Conservation (phyloP, 2,797 vertebrate genomes). For the Carduelis carduelis region DNA sequence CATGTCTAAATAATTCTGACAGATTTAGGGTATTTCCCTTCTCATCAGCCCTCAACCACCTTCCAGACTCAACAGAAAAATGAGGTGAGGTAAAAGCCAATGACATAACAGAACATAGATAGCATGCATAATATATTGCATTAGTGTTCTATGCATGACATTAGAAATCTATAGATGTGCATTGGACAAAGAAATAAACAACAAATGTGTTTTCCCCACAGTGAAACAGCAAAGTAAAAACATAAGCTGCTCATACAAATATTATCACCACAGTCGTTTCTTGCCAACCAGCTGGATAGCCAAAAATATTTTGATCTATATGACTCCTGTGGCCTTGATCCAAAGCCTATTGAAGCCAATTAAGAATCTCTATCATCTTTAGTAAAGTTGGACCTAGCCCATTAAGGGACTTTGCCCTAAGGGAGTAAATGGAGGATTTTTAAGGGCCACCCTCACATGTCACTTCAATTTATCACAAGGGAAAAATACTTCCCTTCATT, state of each 20-base stretch:
- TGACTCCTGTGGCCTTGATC: neutral
- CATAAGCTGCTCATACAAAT: neutral
- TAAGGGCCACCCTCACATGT: neutral
- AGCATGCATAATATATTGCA: constrained; percentile 50
- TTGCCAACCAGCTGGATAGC: neutral
- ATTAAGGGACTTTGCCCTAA: neutral
- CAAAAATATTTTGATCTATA: neutral
- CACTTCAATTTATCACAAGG: constrained; percentile 13
- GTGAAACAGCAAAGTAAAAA: neutral
- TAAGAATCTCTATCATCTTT: neutral
- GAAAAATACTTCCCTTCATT: constrained; percentile 15
- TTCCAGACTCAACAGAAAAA: constrained; percentile 43
- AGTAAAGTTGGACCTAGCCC: neutral
- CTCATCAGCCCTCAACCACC: constrained; percentile 37
- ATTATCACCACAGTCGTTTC: neutral
- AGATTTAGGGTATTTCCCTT: constrained; percentile 58
- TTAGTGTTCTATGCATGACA: constrained; percentile 24
- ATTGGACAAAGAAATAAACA: constrained; percentile 15
- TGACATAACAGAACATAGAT: constrained; percentile 16
- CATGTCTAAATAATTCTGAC: constrained; percentile 51
- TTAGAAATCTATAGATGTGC: constrained; percentile 16
- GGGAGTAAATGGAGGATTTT: constrained; percentile 13
- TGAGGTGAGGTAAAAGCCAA: constrained; percentile 34
- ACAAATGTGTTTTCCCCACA: neutral
- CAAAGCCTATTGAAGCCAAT: neutral